Evolutionary conservation across 2,888 invertebrate genomes (phyloP).

Genomic region (Tetheella fluctuosa): DNA sequence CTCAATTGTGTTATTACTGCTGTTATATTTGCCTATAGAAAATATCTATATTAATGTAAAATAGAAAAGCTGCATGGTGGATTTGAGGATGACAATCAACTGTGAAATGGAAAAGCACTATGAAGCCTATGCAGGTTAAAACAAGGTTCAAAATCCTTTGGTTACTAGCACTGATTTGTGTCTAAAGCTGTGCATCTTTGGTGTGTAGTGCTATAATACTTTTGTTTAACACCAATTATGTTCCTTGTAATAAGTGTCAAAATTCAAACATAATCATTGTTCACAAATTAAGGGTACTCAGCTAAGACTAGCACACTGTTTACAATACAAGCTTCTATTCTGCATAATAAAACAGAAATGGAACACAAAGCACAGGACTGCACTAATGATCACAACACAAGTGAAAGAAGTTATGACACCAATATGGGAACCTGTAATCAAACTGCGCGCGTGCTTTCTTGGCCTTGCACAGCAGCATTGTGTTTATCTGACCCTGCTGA

Average conservation of each 20-base stretch:
- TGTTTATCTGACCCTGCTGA: slow-evolving; percentile 90
- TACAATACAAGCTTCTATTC: slow-evolving; percentile 52
- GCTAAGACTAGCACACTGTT: slow-evolving; percentile 47
- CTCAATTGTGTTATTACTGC: not conserved
- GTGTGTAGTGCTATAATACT: slow-evolving; percentile 13
- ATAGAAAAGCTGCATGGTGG: not conserved
- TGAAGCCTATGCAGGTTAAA: slow-evolving; percentile 30
- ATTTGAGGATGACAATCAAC: slow-evolving; percentile 8
- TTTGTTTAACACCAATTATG: slow-evolving; percentile 13
- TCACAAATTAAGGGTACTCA: slow-evolving; percentile 19
- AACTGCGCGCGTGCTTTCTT: slow-evolving; percentile 88
- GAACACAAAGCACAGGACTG: slow-evolving; percentile 73
- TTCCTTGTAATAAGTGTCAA: not conserved
- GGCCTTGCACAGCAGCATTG: slow-evolving; percentile 88
- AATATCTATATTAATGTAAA: not conserved
- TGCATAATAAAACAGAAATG: slow-evolving; percentile 49
- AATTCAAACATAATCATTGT: not conserved
- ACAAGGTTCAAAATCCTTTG: slow-evolving; percentile 26
- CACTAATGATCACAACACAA: slow-evolving; percentile 82
- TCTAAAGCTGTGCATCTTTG: slow-evolving; percentile 37
- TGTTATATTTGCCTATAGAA: not conserved
- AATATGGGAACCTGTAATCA: slow-evolving; percentile 86
- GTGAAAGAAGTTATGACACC: slow-evolving; percentile 71
- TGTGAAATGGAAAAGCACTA: no score
- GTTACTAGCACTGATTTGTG: slow-evolving; percentile 42